Evolutionary conservation across 2,888 invertebrate species (phyloP).

Genomic region (Timema podura): DNA sequence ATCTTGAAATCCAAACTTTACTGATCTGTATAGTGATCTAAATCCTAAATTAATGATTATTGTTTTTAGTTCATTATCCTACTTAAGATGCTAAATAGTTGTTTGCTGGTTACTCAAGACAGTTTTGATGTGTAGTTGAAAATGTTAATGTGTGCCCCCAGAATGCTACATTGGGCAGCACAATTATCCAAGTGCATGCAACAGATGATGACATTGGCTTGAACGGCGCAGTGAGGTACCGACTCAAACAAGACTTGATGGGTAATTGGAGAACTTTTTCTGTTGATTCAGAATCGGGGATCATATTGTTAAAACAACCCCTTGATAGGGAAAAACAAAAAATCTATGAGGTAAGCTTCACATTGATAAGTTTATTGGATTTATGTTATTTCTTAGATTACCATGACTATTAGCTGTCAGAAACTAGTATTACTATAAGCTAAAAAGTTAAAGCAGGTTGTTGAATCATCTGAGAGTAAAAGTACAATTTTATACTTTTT

Average conservation of each 20-base stretch:
- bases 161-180: slow-evolving; percentile 82
- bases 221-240: slow-evolving; percentile 86
- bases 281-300: slow-evolving; percentile 74
- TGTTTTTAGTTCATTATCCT: no score
- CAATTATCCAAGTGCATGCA: slow-evolving; percentile 75
- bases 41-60: no score
- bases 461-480: no score
- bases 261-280: slow-evolving; percentile 80
- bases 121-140: background rate
- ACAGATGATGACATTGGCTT: slow-evolving; percentile 84
- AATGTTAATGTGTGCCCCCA: slow-evolving; percentile 39
- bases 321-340: slow-evolving; percentile 82
- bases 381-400: background rate
- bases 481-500: no score
- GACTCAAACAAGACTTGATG: slow-evolving; percentile 72
- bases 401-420: no score
- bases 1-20: no score
- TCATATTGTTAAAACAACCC: slow-evolving; percentile 64
- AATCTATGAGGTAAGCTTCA: slow-evolving; percentile 69
- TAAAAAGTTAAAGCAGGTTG: no score
- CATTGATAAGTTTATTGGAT: slow-evolving; percentile 4
- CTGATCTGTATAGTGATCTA: no score
- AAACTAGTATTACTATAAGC: no score
- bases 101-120: no score
- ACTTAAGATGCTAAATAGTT: no score